Conservation (phyloP, 2,797 vertebrate species). For the Dromococcyx pavoninus region DNA sequence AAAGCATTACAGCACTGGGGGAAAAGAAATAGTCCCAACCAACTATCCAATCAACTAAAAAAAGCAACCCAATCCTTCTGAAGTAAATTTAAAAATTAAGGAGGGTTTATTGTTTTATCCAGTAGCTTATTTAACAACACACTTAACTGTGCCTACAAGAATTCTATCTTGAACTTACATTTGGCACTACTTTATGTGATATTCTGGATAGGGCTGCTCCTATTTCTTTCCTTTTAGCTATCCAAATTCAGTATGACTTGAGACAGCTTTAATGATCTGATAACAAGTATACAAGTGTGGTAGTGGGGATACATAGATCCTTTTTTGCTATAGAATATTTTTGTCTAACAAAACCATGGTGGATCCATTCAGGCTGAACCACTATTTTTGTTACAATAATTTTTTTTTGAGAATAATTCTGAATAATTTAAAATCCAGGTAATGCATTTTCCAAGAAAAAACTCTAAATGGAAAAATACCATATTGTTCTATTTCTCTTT, state of each 20-base stretch:
- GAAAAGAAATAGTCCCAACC: not conserved
- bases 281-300: not conserved
- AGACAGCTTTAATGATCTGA: not conserved
- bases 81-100: not conserved
- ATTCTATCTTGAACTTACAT: not conserved
- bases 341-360: not conserved
- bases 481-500: not conserved
- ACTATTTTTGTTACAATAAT: too few relatives aligned
- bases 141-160: not conserved
- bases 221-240: not conserved
- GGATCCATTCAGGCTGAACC: not conserved
- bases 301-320: accelerated
- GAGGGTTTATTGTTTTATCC: not conserved
- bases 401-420: not conserved
- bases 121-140: not conserved
- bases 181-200: not conserved
- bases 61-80: not conserved
- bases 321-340: not conserved
- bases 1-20: not conserved
- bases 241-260: not conserved
- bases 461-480: not conserved
- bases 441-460: not conserved
- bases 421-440: not conserved
- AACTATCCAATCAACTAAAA: not conserved
- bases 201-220: accelerated